A percentile compares a stretch with the other conserved stretches of the same genome.
Conservation (phyloP, 1,140 invertebrate genomes). For the Apis dorsata region DNA sequence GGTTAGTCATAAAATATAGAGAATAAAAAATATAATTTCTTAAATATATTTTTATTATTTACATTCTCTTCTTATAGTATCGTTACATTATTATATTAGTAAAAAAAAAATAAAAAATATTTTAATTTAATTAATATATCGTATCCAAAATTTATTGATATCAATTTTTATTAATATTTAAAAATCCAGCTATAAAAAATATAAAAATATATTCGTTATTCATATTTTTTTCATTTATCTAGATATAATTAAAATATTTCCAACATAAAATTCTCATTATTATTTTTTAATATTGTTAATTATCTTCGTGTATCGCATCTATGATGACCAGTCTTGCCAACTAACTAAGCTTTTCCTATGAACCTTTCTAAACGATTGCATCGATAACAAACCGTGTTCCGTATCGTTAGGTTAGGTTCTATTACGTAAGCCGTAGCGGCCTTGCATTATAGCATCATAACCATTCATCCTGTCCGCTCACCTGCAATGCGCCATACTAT, state of each 20-base stretch:
- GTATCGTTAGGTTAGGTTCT: slow-evolving; percentile 71
- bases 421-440: slow-evolving; percentile 72
- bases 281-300: not conserved
- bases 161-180: no score
- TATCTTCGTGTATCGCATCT: not conserved
- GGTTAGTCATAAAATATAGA: not conserved
- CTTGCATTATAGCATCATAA: slow-evolving; percentile 78
- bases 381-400: slow-evolving; percentile 70
- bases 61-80: no score
- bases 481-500: slow-evolving; percentile 75
- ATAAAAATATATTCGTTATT: no score
- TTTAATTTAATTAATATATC: no score
- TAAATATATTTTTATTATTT: no score
- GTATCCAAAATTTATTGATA: no score
- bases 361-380: slow-evolving; percentile 62
- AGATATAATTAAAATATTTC: no score
- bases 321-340: slow-evolving; percentile 10
- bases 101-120: no score
- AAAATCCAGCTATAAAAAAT: no score
- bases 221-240: no score
- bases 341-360: slow-evolving; percentile 28
- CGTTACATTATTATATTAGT: no score
- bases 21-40: not conserved
- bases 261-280: not conserved
- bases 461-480: slow-evolving; percentile 77